These are phyloP conservation scores for Oryctes rhinoceros DNA, from an alignment of 1,140 invertebrate species.

Conservation along the genomic window DNA sequence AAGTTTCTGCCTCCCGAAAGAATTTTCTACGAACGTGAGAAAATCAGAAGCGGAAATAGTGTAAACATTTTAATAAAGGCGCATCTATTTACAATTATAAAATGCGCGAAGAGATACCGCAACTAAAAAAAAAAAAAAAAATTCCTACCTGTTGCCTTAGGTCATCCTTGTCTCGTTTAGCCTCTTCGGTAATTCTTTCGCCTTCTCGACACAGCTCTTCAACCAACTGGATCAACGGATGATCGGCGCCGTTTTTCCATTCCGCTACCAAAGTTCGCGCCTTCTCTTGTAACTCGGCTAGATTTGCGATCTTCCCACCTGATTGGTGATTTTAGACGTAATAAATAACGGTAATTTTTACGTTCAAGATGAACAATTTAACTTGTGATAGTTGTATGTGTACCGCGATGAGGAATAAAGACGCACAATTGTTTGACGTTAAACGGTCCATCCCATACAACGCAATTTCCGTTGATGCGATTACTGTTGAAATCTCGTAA, in stretches of 20 bases:
- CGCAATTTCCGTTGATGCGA: too few species aligned
- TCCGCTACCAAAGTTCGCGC: conserved; percentile 64
- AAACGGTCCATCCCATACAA: too few species aligned
- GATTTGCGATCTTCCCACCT: conserved; percentile 53
- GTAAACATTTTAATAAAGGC: too few species aligned
- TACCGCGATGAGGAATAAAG: background rate
- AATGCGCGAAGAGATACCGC: conserved; percentile 52
- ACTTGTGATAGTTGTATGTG: too few species aligned
- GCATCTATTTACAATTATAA: background rate
- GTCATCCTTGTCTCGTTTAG: conserved; percentile 74
- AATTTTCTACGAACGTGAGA: too few species aligned
- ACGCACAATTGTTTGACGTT: too few species aligned
- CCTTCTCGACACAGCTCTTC: conserved; percentile 70
- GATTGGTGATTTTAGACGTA: conserved; percentile 19
- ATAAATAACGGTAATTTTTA: background rate
- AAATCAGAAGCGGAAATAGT: too few species aligned
- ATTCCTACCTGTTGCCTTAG: conserved; percentile 73
- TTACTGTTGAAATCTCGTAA: too few species aligned
- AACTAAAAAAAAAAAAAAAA: conserved; percentile 56
- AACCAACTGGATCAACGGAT: conserved; percentile 66
- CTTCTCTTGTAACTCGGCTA: conserved; percentile 61
- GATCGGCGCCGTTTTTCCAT: conserved; percentile 60
- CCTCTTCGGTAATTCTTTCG: conserved; percentile 70
- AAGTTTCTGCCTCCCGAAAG: too few species aligned
- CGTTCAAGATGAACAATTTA: too few species aligned